Conservation (phyloP, 2,113 vertebrate species). For the Okapia johnstoni region DNA sequence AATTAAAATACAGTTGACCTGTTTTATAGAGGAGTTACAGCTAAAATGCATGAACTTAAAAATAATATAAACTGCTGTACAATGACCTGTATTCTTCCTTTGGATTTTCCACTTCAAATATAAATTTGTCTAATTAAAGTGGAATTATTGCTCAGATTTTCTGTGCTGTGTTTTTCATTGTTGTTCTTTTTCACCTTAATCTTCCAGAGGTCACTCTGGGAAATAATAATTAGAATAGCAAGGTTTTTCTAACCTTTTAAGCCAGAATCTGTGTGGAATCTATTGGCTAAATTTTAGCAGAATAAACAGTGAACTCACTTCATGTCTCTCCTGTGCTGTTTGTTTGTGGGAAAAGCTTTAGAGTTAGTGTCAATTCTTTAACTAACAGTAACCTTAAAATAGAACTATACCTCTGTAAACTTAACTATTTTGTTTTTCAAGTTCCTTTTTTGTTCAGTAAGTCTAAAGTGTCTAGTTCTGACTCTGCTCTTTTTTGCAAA, state of each 20-base stretch:
- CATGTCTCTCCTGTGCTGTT: not conserved
- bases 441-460: not conserved
- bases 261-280: not conserved
- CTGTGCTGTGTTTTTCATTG: constrained; percentile 20
- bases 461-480: constrained; percentile 37
- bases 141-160: constrained; percentile 58
- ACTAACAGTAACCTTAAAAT: not conserved
- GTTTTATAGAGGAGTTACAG: constrained; percentile 38
- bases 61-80: constrained; percentile 13
- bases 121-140: constrained; percentile 61
- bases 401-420: not conserved
- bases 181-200: constrained; percentile 23
- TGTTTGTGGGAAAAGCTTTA: not conserved
- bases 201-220: not conserved
- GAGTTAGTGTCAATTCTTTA: constrained; percentile 3
- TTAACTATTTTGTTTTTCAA: not conserved
- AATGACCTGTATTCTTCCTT: not conserved
- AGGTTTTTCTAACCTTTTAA: constrained; percentile 53
- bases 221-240: constrained; percentile 2
- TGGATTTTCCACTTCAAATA: constrained; percentile 67
- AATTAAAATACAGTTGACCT: not conserved
- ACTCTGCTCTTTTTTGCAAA: constrained; percentile 58
- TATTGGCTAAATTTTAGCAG: constrained; percentile 12
- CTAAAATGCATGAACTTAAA: constrained; percentile 16
- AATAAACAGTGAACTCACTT: not conserved